These are phyloP conservation scores for Cheirogaleus medius DNA, from an alignment of 2,113 vertebrate genomes.

Conservation along the genomic window DNA sequence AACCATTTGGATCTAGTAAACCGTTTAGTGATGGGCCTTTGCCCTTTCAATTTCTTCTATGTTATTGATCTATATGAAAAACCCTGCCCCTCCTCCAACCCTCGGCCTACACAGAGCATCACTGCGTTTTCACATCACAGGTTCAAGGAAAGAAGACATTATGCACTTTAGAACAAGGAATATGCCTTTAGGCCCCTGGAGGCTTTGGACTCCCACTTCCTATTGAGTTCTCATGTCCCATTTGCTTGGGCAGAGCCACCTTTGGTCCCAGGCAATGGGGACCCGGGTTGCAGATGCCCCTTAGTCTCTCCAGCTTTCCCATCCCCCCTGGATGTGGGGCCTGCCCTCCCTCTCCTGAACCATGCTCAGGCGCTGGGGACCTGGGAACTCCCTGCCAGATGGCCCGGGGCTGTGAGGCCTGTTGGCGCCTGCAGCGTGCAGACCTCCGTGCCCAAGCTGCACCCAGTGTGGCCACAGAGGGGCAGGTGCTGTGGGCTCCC, in stretches of 20 bases:
- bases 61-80: neutral
- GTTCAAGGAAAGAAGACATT: neutral
- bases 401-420: neutral
- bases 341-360: too few relatives aligned
- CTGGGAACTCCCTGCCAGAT: neutral
- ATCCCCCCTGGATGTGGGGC: too few relatives aligned
- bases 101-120: too few relatives aligned
- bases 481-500: rapidly evolving
- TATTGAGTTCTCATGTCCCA: neutral
- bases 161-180: neutral
- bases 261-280: neutral
- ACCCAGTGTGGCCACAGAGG: neutral
- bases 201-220: neutral
- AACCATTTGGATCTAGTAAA: neutral
- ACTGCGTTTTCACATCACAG: neutral
- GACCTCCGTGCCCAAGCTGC: too few relatives aligned
- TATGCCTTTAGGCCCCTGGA: neutral
- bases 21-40: neutral
- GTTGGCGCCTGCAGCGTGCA: neutral
- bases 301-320: too few relatives aligned
- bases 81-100: neutral
- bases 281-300: too few relatives aligned
- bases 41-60: neutral
- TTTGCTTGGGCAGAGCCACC: neutral
- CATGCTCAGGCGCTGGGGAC: neutral